Percentiles rank a stretch among this genome's conserved stretches.
Conservation (phyloP, 1,140 invertebrate species). For the Amyelois transitella region DNA sequence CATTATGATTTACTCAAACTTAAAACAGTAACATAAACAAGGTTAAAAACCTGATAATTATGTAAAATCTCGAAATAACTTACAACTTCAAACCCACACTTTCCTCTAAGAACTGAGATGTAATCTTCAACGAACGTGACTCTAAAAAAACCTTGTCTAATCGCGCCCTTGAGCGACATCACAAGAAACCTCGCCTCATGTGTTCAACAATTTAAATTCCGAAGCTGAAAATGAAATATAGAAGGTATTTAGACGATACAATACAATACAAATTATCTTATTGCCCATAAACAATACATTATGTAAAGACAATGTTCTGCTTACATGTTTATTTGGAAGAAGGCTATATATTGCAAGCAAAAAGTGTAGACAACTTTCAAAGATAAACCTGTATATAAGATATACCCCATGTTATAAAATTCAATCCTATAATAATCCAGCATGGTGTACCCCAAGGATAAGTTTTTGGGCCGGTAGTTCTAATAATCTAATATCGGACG, state of each 20-base stretch:
- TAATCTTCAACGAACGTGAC: background rate
- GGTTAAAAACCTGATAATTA: background rate
- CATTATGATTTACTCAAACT: too few relatives aligned
- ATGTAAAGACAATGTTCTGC: too few relatives aligned
- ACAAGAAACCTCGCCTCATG: slow-evolving; percentile 1
- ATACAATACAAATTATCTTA: too few relatives aligned
- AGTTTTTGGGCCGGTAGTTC: background rate
- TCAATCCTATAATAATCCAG: background rate
- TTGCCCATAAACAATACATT: too few relatives aligned
- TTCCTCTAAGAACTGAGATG: background rate
- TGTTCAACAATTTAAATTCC: background rate
- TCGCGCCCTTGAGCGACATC: background rate
- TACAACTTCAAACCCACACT: background rate
- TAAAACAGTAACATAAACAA: too few relatives aligned
- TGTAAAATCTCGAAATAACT: background rate
- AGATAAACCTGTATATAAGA: too few relatives aligned
- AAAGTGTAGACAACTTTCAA: too few relatives aligned
- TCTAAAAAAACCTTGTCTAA: slow-evolving; percentile 5
- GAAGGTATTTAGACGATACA: too few relatives aligned
- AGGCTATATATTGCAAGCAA: too few relatives aligned
- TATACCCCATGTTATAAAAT: too few relatives aligned
- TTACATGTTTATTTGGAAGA: too few relatives aligned
- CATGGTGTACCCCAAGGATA: background rate
- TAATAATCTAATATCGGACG: background rate
- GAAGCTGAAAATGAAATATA: background rate